Base-by-base conservation (phyloP, 1,140 invertebrate species). In the Listronotus oregonensis region DNA sequence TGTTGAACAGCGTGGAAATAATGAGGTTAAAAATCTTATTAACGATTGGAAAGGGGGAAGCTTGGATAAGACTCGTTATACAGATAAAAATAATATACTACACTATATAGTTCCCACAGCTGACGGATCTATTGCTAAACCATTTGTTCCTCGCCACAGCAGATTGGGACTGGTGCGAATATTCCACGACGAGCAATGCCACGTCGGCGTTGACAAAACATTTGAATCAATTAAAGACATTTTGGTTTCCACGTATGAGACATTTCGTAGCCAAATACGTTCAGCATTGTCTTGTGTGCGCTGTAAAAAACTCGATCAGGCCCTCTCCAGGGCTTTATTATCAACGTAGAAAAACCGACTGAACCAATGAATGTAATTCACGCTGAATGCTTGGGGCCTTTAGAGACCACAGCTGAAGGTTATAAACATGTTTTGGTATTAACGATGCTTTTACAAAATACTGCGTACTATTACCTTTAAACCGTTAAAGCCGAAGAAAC, bases 171-270 rank as follows among this genome's bases (percentile, higher is more conserved):
- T 77, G 3, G 46, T 75, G 0, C 61, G 69, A 43, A 59, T 71
- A 11, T 75, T 67, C 39, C 76, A 78, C 47, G 72, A 79, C 31
- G 76, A 78, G 8, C 66, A 69, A 8, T 71, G 76, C 6, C 75
- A 75, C 60, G 62, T 70, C 18, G 73, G n/a, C n/a, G n/a, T n/a
- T n/a, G 67, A 8, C 47, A 66, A 6, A 67, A 71, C n/a, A 77
- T 71, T 46, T 74, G 71, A 0, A 50, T 75, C 9, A 46, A 66
- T 6, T 59, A 72, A 14, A 59, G 62, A 34, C 44, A 72, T 31
- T 77, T 75, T 75, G 73, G 70, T 77, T 77, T 54, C 67, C 68
- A 0, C 51, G 55, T 6, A 44, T 44, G 43, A n/a, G 5, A 6
- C 43, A 12, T 1, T 77, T 72, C 18, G 57, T 73, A 0, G 52